Conservation (phyloP, 2,888 invertebrate genomes). For the Chaetogeoica ovagalla region DNA sequence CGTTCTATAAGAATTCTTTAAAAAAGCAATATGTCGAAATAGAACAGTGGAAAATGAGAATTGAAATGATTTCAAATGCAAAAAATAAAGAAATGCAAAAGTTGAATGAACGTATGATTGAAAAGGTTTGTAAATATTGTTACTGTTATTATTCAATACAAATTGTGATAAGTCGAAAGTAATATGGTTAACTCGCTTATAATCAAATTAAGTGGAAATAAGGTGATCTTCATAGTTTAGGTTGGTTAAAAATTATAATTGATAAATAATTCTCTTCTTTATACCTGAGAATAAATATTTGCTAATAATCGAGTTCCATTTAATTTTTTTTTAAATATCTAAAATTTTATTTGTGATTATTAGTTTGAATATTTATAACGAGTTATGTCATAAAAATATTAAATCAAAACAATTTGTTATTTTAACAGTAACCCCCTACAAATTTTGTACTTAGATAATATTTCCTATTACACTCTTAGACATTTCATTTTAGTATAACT, state of each 20-base stretch:
- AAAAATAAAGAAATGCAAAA: neutral
- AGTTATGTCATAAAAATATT: neutral
- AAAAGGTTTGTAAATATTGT: neutral
- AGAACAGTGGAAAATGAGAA: neutral
- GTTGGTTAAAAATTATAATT: too few relatives aligned
- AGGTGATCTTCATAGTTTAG: too few relatives aligned
- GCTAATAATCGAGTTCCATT: neutral
- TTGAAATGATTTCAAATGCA: neutral
- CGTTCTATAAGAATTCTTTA: neutral
- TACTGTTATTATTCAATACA: neutral
- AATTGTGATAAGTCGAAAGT: neutral
- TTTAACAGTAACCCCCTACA: neutral
- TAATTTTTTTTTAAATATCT: neutral
- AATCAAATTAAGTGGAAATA: too few relatives aligned
- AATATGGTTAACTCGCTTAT: neutral
- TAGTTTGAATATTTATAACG: too few relatives aligned
- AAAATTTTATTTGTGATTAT: too few relatives aligned
- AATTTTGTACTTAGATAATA: too few relatives aligned
- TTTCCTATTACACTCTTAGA: too few relatives aligned
- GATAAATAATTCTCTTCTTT: too few relatives aligned
- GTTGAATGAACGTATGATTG: neutral
- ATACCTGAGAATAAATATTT: neutral
- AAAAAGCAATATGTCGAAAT: slow-evolving; percentile 1
- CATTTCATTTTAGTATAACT: too few relatives aligned
- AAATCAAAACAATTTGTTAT: neutral